These are phyloP conservation scores for Aphrocallistes beatrix DNA, from an alignment of 37 sponge, comb jelly and placozoan species.

Conservation along the genomic window DNA sequence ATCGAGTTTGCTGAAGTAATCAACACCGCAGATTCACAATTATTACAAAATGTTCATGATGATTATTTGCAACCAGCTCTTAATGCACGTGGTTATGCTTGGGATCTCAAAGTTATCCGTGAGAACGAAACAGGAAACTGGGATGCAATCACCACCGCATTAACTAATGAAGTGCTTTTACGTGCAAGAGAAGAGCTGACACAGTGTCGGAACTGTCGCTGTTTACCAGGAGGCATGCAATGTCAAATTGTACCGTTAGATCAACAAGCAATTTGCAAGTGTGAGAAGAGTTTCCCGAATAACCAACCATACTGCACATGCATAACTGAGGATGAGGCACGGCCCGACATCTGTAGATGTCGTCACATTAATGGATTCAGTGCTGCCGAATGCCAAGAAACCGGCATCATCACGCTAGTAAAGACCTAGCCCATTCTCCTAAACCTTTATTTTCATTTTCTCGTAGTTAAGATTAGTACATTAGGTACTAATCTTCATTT, in stretches of 20 bases:
- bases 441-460: neutral
- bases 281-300: neutral
- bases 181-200: slow-evolving; percentile 13
- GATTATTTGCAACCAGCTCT: neutral
- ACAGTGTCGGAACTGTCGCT: neutral
- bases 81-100: neutral
- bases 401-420: neutral
- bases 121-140: neutral
- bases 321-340: neutral
- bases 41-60: neutral
- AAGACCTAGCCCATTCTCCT: too few species aligned
- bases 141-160: neutral
- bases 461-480: too few species aligned
- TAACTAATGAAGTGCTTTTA: neutral
- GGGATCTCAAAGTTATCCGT: slow-evolving; percentile 15
- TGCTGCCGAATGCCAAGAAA: neutral
- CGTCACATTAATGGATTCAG: neutral
- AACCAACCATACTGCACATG: neutral
- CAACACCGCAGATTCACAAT: neutral
- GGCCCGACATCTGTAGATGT: neutral
- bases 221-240: neutral
- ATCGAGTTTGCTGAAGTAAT: neutral
- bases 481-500: neutral
- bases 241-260: neutral
- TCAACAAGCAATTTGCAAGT: neutral